Percentiles rank a stretch among this genome's conserved stretches.
phyloP scores from a whole-genome alignment of 2,797 vertebrate genomes.

The Phaenicophaeus curvirostris region DNA sequence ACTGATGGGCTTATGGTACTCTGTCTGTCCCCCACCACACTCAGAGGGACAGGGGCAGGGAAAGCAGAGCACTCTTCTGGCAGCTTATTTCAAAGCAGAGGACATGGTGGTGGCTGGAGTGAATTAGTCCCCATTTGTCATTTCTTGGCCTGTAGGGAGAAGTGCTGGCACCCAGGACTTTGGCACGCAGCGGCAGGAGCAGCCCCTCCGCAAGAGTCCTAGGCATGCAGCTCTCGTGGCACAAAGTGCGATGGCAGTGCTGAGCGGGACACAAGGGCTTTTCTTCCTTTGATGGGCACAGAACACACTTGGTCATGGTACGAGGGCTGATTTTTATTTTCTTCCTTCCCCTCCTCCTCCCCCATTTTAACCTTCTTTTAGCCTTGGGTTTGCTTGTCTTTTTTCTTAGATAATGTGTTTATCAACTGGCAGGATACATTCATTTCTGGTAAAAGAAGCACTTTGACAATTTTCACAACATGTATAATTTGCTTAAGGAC shows the following conservation, averaged over 20 bases:
- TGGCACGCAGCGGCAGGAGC: neutral
- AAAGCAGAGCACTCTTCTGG: neutral
- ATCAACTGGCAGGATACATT: neutral
- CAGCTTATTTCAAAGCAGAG: neutral
- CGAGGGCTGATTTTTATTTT: neutral
- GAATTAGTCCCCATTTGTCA: neutral
- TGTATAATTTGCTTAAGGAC: constrained; percentile 63
- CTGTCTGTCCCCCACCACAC: fast-evolving
- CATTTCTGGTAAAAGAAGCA: constrained; percentile 41
- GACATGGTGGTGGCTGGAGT: neutral
- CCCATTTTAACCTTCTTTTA: neutral
- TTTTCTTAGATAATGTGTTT: neutral
- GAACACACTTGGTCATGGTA: neutral
- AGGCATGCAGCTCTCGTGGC: neutral
- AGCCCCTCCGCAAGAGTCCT: neutral
- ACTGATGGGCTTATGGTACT: fast-evolving
- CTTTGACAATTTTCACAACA: constrained; percentile 51
- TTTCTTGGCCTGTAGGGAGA: neutral
- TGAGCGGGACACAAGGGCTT: neutral
- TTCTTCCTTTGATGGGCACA: constrained; percentile 61
- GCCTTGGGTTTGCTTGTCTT: neutral
- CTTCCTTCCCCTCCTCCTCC: neutral
- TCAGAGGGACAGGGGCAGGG: fast-evolving
- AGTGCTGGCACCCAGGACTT: neutral
- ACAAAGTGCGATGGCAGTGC: fast-evolving